Percentiles rank a stretch among this genome's conserved stretches.
phyloP scores from a whole-genome alignment of 2,797 vertebrate species.

The Trematomus bernacchii region DNA sequence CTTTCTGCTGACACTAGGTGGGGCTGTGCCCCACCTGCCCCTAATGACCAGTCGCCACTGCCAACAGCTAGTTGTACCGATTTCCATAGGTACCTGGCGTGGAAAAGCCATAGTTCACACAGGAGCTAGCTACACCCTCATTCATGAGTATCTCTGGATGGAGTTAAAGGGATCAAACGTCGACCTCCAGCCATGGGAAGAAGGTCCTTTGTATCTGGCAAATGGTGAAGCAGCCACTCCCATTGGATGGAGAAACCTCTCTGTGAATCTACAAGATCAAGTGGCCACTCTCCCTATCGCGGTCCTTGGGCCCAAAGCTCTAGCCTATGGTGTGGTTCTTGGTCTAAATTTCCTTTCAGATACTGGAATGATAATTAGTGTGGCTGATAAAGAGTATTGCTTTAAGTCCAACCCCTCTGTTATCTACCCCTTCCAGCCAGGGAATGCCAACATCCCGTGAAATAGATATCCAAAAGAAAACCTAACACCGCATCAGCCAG shows the following conservation, averaged over 20 bases:
- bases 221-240: conserved; percentile 7
- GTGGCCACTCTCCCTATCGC: background rate
- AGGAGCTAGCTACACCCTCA: conserved; percentile 8
- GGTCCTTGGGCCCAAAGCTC: background rate
- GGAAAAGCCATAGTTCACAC: conserved; percentile 31
- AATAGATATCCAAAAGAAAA: too few species aligned
- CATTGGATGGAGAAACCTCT: background rate
- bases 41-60: too few species aligned
- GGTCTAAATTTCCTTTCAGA: background rate
- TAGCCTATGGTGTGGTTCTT: conserved; percentile 1
- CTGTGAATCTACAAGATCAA: background rate
- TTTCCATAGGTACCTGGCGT: conserved; percentile 2
- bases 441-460: too few species aligned
- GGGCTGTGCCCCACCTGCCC: too few species aligned
- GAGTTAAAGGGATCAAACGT: background rate
- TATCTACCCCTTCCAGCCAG: too few species aligned
- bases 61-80: background rate
- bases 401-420: background rate
- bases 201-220: conserved; percentile 6
- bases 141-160: conserved; percentile 6
- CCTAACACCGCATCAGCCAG: too few species aligned
- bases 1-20: too few species aligned
- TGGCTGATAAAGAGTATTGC: conserved; percentile 3
- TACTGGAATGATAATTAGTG: conserved; percentile 8
- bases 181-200: conserved; percentile 7